phyloP scores from a whole-genome alignment of 1,140 invertebrate species.

The Belonocnema kinseyi region DNA sequence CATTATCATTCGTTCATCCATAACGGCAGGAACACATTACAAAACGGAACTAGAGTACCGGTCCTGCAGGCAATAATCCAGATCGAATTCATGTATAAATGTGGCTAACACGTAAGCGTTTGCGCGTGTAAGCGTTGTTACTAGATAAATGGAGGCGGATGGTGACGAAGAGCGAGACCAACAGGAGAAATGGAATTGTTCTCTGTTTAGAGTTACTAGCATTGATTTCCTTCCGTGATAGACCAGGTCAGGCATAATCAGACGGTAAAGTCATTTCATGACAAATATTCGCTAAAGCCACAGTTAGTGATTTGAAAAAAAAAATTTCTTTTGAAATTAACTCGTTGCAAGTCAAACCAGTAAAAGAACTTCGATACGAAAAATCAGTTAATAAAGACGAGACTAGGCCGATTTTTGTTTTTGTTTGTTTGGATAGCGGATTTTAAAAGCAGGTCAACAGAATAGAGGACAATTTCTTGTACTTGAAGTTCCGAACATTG shows the following conservation, averaged over 20 bases:
- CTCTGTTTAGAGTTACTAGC: conserved; percentile 40
- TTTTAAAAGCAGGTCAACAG: too few relatives aligned
- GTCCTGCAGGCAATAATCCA: conserved; percentile 44
- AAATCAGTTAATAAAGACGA: too few relatives aligned
- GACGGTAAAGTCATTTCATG: conserved; percentile 10
- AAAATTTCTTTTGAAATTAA: too few relatives aligned
- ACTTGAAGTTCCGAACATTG: too few relatives aligned
- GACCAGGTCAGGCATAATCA: conserved; percentile 12
- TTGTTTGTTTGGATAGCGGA: too few relatives aligned
- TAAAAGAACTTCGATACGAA: too few relatives aligned
- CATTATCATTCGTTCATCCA: conserved; percentile 35
- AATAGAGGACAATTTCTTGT: too few relatives aligned
- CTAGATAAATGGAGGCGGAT: conserved; percentile 35
- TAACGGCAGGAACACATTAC: conserved; percentile 37
- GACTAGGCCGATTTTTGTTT: too few relatives aligned
- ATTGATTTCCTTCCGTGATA: conserved; percentile 28
- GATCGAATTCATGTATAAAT: conserved; percentile 40
- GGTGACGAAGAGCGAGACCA: conserved; percentile 41
- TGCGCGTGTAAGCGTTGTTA: conserved; percentile 48
- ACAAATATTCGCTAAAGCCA: background rate
- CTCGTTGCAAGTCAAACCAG: too few relatives aligned
- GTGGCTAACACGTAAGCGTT: conserved; percentile 37
- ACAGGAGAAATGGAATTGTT: conserved; percentile 51
- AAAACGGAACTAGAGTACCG: conserved; percentile 40
- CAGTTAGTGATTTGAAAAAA: too few relatives aligned